Base-by-base conservation (phyloP, 2,797 vertebrate genomes). In the Microctenopoma steveboyesi region DNA sequence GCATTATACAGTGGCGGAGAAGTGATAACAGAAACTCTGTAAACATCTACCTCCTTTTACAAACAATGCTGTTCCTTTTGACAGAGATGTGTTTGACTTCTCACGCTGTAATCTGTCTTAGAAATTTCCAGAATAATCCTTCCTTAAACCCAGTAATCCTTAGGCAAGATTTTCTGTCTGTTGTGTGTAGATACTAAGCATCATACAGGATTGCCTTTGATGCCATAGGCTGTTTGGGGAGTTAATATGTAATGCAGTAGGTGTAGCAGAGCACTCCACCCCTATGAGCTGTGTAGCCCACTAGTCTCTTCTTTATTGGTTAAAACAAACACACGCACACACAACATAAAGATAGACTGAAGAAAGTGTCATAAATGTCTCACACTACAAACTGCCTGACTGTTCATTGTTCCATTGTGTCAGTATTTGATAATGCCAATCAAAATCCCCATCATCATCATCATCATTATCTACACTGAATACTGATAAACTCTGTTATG, bases 91-190 rank as follows among this genome's bases (percentile, higher is more conserved):
- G 40, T 63, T 75, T 64, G 67, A 53, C 37, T 66, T 76, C 52
- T 53, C 42, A 40, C 3, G 1, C 12, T 72, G 25, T 45, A 70
- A 70, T 64, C 28, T 72, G 57, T 64, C 60, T 22, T 25, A 71
- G 27, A 54, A 72, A 56, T 71, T 69, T 74, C 33, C 11, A 40
- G 28, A 79, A 33, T 82, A 81, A 74, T 84, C 71, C 64, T 49
- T 8, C 60, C 39, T 74, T 48, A 83, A 78, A 51, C 51, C 64
- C 48, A 28, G 4, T 75, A 72, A 80, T 81, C 70, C 61, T 47
- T 13, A 11, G 14, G 62, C 56, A 57, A 63, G n/a, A 68, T 54
- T 72, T 25, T 2, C 7, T 25, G 39, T 47, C 22, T 10, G n/a
- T 28, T 52, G 43, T 52, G 12, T 43, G 14, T 14, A 51, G n/a